phyloP scores from a whole-genome alignment of 2,888 invertebrate genomes.

The Arge pagana region DNA sequence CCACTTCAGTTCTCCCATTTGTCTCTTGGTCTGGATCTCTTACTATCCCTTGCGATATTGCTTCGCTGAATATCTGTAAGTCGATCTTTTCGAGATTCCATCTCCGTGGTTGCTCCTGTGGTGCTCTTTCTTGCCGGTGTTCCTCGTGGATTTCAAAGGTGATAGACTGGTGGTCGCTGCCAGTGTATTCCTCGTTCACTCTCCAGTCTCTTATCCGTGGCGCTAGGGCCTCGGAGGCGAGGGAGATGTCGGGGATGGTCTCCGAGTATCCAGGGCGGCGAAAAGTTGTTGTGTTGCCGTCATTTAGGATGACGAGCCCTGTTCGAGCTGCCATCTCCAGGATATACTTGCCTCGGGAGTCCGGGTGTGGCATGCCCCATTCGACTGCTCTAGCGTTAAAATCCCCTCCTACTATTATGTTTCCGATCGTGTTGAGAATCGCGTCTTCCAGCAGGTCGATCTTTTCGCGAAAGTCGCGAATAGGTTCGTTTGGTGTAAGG shows the following conservation, averaged over 20 bases:
- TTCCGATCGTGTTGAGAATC: background rate
- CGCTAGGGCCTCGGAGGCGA: background rate
- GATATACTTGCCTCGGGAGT: constrained; percentile 17
- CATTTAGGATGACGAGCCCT: background rate
- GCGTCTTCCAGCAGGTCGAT: constrained; percentile 17
- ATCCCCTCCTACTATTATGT: constrained; percentile 28
- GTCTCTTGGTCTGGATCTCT: too few species aligned
- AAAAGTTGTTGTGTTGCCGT: background rate
- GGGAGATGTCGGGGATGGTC: background rate
- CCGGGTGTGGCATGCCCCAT: constrained; percentile 14
- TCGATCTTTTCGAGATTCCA: background rate
- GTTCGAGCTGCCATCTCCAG: constrained; percentile 24
- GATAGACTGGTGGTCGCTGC: constrained; percentile 6
- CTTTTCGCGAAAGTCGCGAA: constrained; percentile 11
- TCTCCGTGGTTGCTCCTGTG: background rate
- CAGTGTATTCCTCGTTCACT: background rate
- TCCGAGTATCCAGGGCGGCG: background rate
- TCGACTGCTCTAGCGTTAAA: constrained; percentile 20
- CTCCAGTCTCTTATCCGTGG: background rate
- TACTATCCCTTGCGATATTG: background rate
- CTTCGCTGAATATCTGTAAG: background rate
- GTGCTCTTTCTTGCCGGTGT: background rate
- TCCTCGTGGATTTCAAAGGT: background rate
- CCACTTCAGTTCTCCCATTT: background rate
- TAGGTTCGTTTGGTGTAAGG: constrained; percentile 23